Evolutionary conservation across 2,888 invertebrate species (phyloP), one percentile per base, ranked within the genome.

Genomic region (Epicampocera succincta): DNA sequence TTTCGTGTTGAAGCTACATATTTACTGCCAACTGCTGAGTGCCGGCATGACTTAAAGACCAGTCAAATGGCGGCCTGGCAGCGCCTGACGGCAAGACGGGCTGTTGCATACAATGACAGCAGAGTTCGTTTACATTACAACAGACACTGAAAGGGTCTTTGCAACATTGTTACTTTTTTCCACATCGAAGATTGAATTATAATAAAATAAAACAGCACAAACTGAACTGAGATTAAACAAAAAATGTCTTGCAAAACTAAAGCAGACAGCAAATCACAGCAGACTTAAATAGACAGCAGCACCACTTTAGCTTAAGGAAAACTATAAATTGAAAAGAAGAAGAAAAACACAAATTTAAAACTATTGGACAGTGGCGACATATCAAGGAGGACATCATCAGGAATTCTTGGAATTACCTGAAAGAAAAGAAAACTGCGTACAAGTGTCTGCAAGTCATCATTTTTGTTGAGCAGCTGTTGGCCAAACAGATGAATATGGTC

Each of bases 111-210:
- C 13, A 48, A 11, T 65, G 40, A 54, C 33, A 46, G 8, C 11
- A 46, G 21, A 58, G 58, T 71, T 58, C 46, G 60, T 60, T 71
- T 48, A 38, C 71, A 56, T n/a, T 38, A 17, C 19, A 73, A 9
- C 33, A 33, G 12, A 44, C 40, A 63, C 44, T 73, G 54, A 63
- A 76, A 73, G 76, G 81, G 69, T 65, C 78, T 72, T 40, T 29
- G 42, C 29, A 73, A 73, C 19, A 68, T 81, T 78, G 50, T 78
- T 69, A 17, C 38, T 19, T 50, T 21, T 52, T 52, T 71, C 38
- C 56, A 65, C 86, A 87, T 87, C 87, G 85, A 88, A 89, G 86
- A 88, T 89, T 89, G 88, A 89, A 89, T 89, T 89, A 89, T 87
- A 88, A 88, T 87, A 87, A 87, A 89, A 89, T 89, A 87, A 89